Evolutionary conservation across 2,888 invertebrate species (phyloP), one percentile per base, ranked within the genome.

Genomic region (Phalera bucephala): DNA sequence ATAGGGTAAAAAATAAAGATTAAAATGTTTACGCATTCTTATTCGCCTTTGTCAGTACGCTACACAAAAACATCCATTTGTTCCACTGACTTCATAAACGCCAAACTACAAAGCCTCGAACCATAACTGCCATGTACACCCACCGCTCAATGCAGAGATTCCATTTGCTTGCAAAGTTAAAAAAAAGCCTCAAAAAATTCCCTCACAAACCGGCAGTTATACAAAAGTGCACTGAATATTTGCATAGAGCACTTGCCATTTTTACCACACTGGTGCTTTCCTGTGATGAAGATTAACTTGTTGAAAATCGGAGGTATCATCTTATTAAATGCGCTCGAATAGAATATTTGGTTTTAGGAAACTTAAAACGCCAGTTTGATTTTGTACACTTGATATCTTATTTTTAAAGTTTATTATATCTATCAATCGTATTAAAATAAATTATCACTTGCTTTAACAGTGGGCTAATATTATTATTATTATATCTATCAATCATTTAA

Each of bases 261-360:
- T 60, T 36, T 51, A n/a, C n/a, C n/a, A n/a, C 38, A 32, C 51
- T 55, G 45, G 60, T 52, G 65, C 64, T 66, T 71, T 65, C 57
- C 58, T n/a, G n/a, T 65, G 66, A 70, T 69, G 62, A 72, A 72
- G 69, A 79, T 74, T 76, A 72, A 76, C 76, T 67, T 72, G 68
- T 55, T 72, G 66, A 72, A 72, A 72, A 72, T 65, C 72, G 68
- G 66, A 72, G 77, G 75, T 64, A 63, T 51, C 52, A 12, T 3
- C 10, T 3, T 25, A 11, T 12, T 5, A 11, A 25, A 25, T 11
- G 2, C 12, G 10, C n/a, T n/a, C n/a, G n/a, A n/a, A n/a, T n/a
- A n/a, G n/a, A n/a, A n/a, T n/a, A n/a, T n/a, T n/a, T n/a, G n/a
- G n/a, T n/a, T n/a, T n/a, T n/a, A n/a, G n/a, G n/a, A n/a, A n/a